Evolutionary conservation across 1,140 invertebrate species (phyloP), one percentile per base, ranked within the genome.

Genomic region (Calycopis cecrops): DNA sequence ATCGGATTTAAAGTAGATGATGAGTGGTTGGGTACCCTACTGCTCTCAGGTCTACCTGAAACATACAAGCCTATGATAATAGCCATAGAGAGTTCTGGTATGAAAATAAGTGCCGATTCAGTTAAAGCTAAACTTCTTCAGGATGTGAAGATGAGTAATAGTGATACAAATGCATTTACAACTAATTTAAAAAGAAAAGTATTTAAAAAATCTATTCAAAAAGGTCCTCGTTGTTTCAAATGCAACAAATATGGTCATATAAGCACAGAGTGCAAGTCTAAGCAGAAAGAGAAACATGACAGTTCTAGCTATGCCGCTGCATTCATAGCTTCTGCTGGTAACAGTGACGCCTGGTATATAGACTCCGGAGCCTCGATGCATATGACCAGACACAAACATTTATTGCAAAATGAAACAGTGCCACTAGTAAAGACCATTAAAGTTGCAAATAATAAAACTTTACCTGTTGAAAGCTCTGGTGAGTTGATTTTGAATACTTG

Each of bases 31-130:
- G 21, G 21, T 3, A 3, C 21, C 2, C 6, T 28, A 28, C 2
- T 85, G 37, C 60, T 85, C 14, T 63, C 73, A 8, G 77, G 79
- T 38, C 63, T 82, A 21, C 73, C 74, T 9, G 73, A 77, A 38
- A 11, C 82, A 73, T 59, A 28, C 21, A 48, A 66, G 52, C 73
- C 80, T 1, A 84, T 84, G 73, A 82, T 84, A n/a, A 79, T 86
- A 56, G 76, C 65, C 4, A 60, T 79, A 12, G 76, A 81, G 34
- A 65, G n/a, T n/a, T 28, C 21, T 2, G 21, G 57, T 48, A 52
- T 65, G 47, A 57, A 28, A 1, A 73, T 84, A 28, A 70, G 58
- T 35, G 51, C 59, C 9, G 75, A 84, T 40, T 63, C 57, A 10
- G 71, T 82, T 9, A 82, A 81, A 58, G 50, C 69, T 35, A 85